These are phyloP conservation scores for Phymastichus coffea DNA, from an alignment of 1,140 invertebrate genomes.

Conservation along the genomic window DNA sequence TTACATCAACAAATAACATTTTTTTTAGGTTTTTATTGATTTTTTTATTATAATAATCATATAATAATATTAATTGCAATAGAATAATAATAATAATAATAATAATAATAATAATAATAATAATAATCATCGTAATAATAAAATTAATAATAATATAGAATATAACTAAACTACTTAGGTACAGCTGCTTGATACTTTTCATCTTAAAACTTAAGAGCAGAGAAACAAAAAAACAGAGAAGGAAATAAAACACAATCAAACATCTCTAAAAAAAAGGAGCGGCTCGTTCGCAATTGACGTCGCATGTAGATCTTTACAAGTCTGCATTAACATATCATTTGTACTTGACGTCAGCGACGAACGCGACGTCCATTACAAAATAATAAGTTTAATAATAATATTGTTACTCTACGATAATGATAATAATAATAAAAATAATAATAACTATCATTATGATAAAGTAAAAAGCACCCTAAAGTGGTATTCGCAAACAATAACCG, in stretches of 20 bases:
- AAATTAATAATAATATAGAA: slow-evolving; percentile 40
- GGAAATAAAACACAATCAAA: slow-evolving; percentile 32
- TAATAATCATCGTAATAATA: slow-evolving; percentile 34
- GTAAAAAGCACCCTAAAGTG: slow-evolving; percentile 23
- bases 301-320: not conserved
- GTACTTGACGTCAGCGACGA: slow-evolving; percentile 13
- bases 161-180: slow-evolving; percentile 52
- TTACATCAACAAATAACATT: not conserved
- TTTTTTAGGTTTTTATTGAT: slow-evolving; percentile 31
- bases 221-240: slow-evolving; percentile 38
- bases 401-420: slow-evolving; percentile 15
- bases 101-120: slow-evolving; percentile 39
- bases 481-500: slow-evolving; percentile 21
- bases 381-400: slow-evolving; percentile 13
- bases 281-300: not conserved
- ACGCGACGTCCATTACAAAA: slow-evolving; percentile 13
- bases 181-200: slow-evolving; percentile 51
- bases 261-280: slow-evolving; percentile 8
- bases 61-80: slow-evolving; percentile 33
- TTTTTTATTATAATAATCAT: slow-evolving; percentile 31
- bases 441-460: slow-evolving; percentile 14
- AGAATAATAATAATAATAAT: slow-evolving; percentile 42
- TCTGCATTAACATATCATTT: not conserved
- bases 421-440: slow-evolving; percentile 4
- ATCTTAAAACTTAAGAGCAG: slow-evolving; percentile 36